These are phyloP conservation scores for Atta cephalotes DNA, from an alignment of 1,140 invertebrate genomes.

Conservation along the genomic window DNA sequence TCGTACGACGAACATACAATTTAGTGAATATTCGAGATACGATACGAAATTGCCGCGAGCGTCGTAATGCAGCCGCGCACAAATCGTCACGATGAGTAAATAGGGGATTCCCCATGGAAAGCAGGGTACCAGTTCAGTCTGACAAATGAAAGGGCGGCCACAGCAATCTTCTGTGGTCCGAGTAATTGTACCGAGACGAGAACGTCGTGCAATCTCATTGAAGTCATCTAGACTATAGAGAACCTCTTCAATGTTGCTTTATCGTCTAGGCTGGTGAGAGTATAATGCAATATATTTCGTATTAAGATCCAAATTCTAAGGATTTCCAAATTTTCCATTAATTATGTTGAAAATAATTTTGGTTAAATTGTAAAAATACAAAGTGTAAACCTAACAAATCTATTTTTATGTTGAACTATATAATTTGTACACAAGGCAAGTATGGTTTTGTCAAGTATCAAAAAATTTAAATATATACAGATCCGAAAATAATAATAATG, in stretches of 20 bases:
- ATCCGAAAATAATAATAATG: too few relatives aligned
- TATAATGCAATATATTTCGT: not conserved
- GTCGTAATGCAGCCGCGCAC: slow-evolving; percentile 40
- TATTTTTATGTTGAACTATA: too few relatives aligned
- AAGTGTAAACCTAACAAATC: not conserved
- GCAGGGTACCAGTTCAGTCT: slow-evolving; percentile 16
- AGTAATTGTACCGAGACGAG: slow-evolving; percentile 42
- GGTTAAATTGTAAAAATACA: not conserved
- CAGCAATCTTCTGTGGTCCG: slow-evolving; percentile 47
- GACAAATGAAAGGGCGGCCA: slow-evolving; percentile 64
- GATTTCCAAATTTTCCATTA: not conserved
- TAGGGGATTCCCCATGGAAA: slow-evolving; percentile 42
- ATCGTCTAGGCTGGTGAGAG: slow-evolving; percentile 9
- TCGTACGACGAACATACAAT: slow-evolving; percentile 26
- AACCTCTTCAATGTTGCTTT: slow-evolving; percentile 2
- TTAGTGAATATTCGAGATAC: slow-evolving; percentile 40
- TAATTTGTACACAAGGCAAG: not conserved
- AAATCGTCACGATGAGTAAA: slow-evolving; percentile 58
- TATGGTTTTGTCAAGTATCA: too few relatives aligned
- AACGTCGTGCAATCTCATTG: slow-evolving; percentile 66
- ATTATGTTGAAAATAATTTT: not conserved
- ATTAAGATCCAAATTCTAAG: not conserved
- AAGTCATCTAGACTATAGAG: slow-evolving; percentile 39
- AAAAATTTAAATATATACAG: too few relatives aligned
- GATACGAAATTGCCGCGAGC: slow-evolving; percentile 44